Conservation (phyloP, 2,113 vertebrate species). For the Rhadina sibilatrix region DNA sequence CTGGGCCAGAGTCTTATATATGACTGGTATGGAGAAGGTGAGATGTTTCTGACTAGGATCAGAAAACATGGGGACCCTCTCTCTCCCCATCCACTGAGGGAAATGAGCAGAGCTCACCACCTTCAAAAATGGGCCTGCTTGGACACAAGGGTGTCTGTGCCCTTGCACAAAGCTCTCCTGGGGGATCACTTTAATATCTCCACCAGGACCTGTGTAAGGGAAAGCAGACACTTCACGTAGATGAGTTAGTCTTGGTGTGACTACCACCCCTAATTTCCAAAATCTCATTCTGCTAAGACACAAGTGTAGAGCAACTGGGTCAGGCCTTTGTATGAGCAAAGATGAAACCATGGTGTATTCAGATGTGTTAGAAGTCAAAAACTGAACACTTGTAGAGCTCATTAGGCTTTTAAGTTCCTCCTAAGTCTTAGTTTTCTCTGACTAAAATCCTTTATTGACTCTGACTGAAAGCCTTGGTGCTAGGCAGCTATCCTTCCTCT, state of each 20-base stretch:
- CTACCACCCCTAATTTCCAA: background rate
- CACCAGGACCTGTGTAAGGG: background rate
- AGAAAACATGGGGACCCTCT: background rate
- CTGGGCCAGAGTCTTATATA: background rate
- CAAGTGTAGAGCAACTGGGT: background rate
- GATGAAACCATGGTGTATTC: background rate
- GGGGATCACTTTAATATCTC: background rate
- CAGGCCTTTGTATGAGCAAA: background rate
- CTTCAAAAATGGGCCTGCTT: background rate
- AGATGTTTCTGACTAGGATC: background rate
- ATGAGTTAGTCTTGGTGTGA: background rate
- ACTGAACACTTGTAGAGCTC: background rate
- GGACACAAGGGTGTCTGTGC: background rate
- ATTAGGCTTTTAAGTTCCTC: background rate
- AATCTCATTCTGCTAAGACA: background rate
- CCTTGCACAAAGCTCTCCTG: background rate
- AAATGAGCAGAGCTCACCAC: background rate
- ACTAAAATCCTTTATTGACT: constrained; percentile 5
- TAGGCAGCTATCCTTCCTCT: background rate
- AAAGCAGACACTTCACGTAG: background rate
- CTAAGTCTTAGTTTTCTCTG: background rate
- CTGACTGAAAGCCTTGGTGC: background rate
- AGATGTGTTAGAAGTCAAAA: background rate
- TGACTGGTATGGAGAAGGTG: background rate
- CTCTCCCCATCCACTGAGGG: background rate